Evolutionary conservation across 1,140 invertebrate genomes (phyloP).

Genomic region (Euwallacea similis): DNA sequence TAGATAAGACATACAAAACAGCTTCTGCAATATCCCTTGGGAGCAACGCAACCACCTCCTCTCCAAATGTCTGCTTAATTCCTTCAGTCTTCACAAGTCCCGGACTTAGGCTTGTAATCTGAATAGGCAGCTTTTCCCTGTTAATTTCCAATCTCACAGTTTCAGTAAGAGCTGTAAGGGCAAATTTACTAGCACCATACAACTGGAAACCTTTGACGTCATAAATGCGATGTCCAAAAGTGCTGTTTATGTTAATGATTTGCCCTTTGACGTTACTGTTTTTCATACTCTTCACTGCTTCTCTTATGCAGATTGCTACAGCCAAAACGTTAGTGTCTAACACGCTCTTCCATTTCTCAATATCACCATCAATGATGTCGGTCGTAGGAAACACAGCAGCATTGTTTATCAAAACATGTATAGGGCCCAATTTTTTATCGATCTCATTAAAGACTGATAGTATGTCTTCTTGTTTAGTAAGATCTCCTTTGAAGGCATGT

Average conservation of each 20-base stretch:
- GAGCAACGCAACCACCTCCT: background rate
- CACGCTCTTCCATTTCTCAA: constrained; percentile 7
- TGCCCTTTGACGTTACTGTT: constrained; percentile 25
- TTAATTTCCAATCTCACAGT: constrained; percentile 60
- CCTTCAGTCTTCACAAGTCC: constrained; percentile 11
- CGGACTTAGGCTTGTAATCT: constrained; percentile 50
- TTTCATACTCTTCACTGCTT: constrained; percentile 55
- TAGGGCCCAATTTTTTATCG: constrained; percentile 61
- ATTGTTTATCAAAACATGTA: constrained; percentile 75
- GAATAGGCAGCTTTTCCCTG: constrained; percentile 55
- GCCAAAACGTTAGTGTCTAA: constrained; percentile 48
- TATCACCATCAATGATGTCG: constrained; percentile 11
- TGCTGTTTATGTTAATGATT: constrained; percentile 17
- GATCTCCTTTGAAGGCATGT: constrained; percentile 47
- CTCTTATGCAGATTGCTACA: constrained; percentile 56
- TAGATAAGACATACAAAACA: constrained; percentile 5
- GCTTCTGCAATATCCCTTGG: constrained; percentile 14
- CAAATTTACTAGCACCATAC: constrained; percentile 64
- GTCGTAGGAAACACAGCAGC: constrained; percentile 57
- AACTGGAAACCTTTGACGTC: constrained; percentile 52
- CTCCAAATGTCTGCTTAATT: background rate
- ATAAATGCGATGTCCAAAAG: constrained; percentile 41
- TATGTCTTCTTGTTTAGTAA: constrained; percentile 61
- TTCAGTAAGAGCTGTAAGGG: constrained; percentile 63
- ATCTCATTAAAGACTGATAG: constrained; percentile 65